Conservation (phyloP, 2,888 invertebrate species). For the Dioctria linearis region DNA sequence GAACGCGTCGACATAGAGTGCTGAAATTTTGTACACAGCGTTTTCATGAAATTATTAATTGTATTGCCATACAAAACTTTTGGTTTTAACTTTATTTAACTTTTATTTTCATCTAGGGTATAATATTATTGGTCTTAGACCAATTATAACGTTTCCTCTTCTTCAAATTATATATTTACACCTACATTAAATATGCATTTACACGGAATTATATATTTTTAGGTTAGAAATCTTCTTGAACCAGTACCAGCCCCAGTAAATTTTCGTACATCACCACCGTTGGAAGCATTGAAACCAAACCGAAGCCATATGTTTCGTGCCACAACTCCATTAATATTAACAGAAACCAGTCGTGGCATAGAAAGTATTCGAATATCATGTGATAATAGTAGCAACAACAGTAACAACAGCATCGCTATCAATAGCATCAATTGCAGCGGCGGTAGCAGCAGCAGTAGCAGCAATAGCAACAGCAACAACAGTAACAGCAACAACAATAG, state of each 20-base stretch:
- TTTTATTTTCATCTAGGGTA: too few relatives aligned
- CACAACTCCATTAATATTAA: conserved; percentile 71
- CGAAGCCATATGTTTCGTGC: conserved; percentile 70
- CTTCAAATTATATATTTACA: too few relatives aligned
- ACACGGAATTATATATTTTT: too few relatives aligned
- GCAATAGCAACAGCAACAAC: conserved; percentile 61
- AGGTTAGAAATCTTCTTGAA: conserved; percentile 78
- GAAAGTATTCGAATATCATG: conserved; percentile 72
- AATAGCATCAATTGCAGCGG: conserved; percentile 43
- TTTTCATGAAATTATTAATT: too few relatives aligned
- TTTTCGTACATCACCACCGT: conserved; percentile 92
- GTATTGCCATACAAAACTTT: too few relatives aligned
- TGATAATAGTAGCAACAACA: conserved; percentile 70
- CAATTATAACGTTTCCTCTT: too few relatives aligned
- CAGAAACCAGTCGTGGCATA: conserved; percentile 71
- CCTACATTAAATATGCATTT: too few relatives aligned
- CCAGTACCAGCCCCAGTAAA: conserved; percentile 86
- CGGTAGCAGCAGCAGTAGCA: conserved; percentile 66
- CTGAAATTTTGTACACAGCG: too few relatives aligned
- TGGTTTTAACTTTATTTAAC: too few relatives aligned
- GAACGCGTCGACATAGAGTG: too few relatives aligned
- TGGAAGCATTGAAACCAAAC: conserved; percentile 88
- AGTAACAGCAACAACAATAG: conserved; percentile 21
- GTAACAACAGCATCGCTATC: conserved; percentile 9
- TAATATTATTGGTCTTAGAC: too few relatives aligned